Evolutionary conservation across 2,888 invertebrate genomes (phyloP).

Genomic region (Spodoptera littoralis): DNA sequence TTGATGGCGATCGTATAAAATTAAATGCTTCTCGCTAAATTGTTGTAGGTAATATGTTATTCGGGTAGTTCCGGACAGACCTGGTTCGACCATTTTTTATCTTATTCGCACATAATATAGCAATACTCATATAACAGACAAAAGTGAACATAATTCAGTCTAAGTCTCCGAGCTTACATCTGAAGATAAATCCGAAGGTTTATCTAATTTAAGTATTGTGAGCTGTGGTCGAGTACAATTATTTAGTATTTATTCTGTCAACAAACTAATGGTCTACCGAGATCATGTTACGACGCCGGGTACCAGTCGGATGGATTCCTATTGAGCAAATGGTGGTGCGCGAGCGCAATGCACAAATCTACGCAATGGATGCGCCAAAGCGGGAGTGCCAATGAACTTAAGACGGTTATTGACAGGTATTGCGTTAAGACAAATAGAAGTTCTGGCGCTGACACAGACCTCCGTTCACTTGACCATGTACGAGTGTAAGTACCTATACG

Average conservation of each 20-base stretch:
- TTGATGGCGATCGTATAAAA: slow-evolving; percentile 39
- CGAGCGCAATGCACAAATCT: slow-evolving; percentile 83
- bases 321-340: slow-evolving; percentile 74
- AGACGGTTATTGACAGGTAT: slow-evolving; percentile 87
- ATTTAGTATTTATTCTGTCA: slow-evolving; percentile 83
- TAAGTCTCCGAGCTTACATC: not conserved
- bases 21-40: slow-evolving; percentile 28
- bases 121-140: not conserved
- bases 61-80: slow-evolving; percentile 20
- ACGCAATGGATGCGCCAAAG: slow-evolving; percentile 86
- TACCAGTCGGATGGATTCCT: slow-evolving; percentile 81
- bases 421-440: slow-evolving; percentile 88
- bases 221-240: slow-evolving; percentile 76
- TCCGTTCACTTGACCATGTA: slow-evolving; percentile 84
- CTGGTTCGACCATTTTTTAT: not conserved
- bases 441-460: slow-evolving; percentile 84
- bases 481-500: slow-evolving; percentile 69
- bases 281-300: slow-evolving; percentile 80
- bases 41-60: slow-evolving; percentile 30
- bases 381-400: slow-evolving; percentile 87
- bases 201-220: slow-evolving; percentile 65
- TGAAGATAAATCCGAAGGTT: slow-evolving; percentile 56
- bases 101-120: not conserved
- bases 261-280: slow-evolving; percentile 84
- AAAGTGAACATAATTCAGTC: slow-evolving; percentile 6